Conservation (phyloP, 64 coral and sea anemone genomes). For the Stichodactyla mertensii region DNA sequence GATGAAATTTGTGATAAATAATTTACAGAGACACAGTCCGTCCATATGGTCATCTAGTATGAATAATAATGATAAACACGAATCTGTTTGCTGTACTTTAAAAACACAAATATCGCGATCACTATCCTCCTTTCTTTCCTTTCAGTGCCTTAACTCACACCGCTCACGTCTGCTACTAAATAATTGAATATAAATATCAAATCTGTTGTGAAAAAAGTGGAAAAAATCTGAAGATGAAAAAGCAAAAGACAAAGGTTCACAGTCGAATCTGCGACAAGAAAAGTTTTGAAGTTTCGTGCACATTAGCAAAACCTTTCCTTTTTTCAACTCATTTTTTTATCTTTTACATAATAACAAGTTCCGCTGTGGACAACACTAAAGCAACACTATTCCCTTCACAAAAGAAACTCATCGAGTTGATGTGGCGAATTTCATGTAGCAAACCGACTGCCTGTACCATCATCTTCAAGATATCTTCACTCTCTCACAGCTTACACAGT, state of each 20-base stretch:
- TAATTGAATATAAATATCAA: background rate
- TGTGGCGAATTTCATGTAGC: background rate
- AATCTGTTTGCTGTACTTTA: too few species aligned
- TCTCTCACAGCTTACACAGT: background rate
- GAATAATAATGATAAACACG: background rate
- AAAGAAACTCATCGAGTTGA: background rate
- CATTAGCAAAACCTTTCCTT: background rate
- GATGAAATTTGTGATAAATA: background rate
- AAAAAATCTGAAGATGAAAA: background rate
- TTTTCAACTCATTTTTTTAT: background rate
- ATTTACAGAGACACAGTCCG: background rate
- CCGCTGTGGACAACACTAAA: constrained; percentile 3
- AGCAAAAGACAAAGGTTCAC: too few species aligned
- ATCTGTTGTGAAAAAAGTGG: background rate
- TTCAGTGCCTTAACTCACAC: background rate
- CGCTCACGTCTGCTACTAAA: background rate
- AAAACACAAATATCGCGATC: background rate
- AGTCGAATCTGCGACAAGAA: too few species aligned
- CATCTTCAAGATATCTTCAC: background rate
- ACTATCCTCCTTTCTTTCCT: background rate
- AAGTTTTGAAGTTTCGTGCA: background rate
- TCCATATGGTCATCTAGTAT: background rate
- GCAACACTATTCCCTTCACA: background rate
- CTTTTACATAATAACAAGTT: background rate
- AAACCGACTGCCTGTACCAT: background rate